Conservation (phyloP, 2,888 invertebrate genomes). For the Lasioglossum morio region DNA sequence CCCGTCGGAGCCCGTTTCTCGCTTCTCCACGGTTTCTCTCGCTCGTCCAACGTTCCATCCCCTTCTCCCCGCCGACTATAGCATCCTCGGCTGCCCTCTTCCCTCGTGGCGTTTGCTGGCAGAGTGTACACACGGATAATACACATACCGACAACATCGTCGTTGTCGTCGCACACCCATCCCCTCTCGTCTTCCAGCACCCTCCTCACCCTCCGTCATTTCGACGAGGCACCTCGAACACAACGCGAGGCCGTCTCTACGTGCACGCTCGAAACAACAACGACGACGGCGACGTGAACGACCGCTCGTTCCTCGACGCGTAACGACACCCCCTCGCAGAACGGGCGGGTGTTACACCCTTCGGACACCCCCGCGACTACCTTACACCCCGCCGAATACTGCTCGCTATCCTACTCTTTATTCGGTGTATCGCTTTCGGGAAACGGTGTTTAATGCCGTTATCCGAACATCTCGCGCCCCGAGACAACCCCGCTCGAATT, state of each 20-base stretch:
- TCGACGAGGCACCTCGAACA: constrained; percentile 52
- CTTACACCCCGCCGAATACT: constrained; percentile 13
- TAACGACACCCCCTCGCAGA: constrained; percentile 51
- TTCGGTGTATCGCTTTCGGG: constrained; percentile 33
- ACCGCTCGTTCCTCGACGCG: constrained; percentile 58
- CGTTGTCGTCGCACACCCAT: not conserved
- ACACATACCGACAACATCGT: constrained; percentile 11
- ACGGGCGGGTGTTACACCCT: constrained; percentile 58
- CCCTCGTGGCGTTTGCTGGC: constrained; percentile 17
- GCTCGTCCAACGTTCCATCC: constrained; percentile 46
- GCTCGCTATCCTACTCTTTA: not conserved
- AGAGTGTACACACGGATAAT: not conserved
- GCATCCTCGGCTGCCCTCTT: constrained; percentile 19
- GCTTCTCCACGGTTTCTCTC: constrained; percentile 65
- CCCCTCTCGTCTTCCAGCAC: constrained; percentile 10
- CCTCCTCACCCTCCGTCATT: constrained; percentile 47
- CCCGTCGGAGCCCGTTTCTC: constrained; percentile 32
- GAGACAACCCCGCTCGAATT: not conserved
- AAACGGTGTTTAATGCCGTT: constrained; percentile 60
- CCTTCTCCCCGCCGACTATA: constrained; percentile 29
- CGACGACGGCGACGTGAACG: constrained; percentile 64
- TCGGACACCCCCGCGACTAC: not conserved
- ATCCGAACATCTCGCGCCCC: constrained; percentile 44
- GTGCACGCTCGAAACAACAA: constrained; percentile 21
- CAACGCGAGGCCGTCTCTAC: constrained; percentile 18